phyloP scores from a whole-genome alignment of 2,797 vertebrate genomes.

The Delichon dasypus region DNA sequence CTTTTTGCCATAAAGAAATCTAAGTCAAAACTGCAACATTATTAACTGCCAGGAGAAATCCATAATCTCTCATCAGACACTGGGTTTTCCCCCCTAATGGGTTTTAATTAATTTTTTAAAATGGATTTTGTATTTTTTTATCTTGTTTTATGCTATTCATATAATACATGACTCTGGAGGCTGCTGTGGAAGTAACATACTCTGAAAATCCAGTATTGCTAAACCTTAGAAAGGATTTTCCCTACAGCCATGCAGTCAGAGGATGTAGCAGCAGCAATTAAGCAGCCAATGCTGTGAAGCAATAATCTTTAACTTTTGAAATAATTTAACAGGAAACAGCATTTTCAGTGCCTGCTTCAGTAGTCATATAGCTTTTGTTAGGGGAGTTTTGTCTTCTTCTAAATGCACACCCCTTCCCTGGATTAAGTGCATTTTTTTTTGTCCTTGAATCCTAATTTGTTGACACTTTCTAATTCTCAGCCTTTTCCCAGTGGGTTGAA shows the following conservation, averaged over 20 bases:
- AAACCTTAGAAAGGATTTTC: neutral
- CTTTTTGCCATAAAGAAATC: neutral
- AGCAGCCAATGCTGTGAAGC: neutral
- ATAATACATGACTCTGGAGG: neutral
- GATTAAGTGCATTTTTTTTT: neutral
- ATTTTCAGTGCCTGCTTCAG: neutral
- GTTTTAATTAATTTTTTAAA: neutral
- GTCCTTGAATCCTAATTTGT: constrained; percentile 5
- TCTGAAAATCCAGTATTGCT: neutral
- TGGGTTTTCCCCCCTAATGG: neutral
- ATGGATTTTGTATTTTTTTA: neutral
- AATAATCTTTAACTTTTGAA: neutral
- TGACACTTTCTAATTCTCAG: neutral
- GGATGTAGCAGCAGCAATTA: neutral
- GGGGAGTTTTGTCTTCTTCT: neutral
- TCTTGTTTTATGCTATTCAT: neutral
- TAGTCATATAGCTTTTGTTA: neutral
- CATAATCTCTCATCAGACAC: neutral
- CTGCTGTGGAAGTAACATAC: neutral
- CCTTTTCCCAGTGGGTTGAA: neutral
- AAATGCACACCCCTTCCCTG: neutral
- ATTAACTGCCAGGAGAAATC: neutral
- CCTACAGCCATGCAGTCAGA: neutral
- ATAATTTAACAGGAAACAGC: neutral
- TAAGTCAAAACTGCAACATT: neutral